Base-by-base conservation (phyloP, 2,797 vertebrate species). In the Amniataba percoides region DNA sequence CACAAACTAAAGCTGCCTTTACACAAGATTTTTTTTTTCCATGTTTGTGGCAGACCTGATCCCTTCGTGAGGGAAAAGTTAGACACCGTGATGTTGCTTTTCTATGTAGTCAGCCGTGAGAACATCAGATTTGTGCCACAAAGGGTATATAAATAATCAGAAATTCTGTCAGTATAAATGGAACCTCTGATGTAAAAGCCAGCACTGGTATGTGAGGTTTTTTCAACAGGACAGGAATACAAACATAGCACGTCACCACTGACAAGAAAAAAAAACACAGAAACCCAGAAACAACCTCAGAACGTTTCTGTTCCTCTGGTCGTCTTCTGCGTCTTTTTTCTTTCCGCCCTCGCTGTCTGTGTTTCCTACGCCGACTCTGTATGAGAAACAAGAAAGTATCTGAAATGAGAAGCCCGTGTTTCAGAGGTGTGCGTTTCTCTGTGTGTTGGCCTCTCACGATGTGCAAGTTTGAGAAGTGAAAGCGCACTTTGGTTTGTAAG, bases 151-250 rank as follows among this genome's bases (percentile, higher is more conserved):
- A 84, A 75, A 80, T 65, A 77, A 77, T 83, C 56, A 23, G 27
- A 77, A 71, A 64, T 76, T 67, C 58, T 75, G 70, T 67, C 62
- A 31, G 56, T 43, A 42, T 81, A 60, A 75, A 80, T 55, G 48
- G 51, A 71, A 53, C 12, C 12, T 64, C 61, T 57, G 67, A 74
- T 74, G 62, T n/a, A 23, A 62, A 64, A 66, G 48, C 51, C 77
- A 31, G 16, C 12, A 0, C 16, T 57, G 64, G 65, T 46, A 34
- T 81, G 67, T 77, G 61, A 85, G 36, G 21, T 83, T 84, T 83
- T 84, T 77, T 61, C 64, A 46, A 19, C 58, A 69, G 69, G 31
- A 78, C 57, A 40, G 25, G 15, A 79, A 79, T 43, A 83, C 78
- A 82, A 83, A 87, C 73, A 53, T 0, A 60, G 19, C 13, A 13